Conservation (phyloP, 2,797 vertebrate species). For the Rachycentron canadum region DNA sequence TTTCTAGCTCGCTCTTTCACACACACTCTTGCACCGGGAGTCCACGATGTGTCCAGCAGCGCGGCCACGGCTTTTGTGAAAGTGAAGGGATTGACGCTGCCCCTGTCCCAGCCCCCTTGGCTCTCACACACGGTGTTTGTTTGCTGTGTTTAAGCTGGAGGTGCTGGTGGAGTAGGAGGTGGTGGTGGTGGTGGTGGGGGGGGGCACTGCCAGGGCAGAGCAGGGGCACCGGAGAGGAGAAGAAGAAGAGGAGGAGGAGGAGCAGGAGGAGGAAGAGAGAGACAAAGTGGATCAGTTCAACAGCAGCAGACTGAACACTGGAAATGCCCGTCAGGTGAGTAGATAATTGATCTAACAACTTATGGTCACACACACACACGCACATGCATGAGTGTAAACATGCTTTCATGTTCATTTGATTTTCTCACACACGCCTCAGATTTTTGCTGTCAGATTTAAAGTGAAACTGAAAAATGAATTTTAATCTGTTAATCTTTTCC, state of each 20-base stretch:
- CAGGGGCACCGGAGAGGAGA: constrained; percentile 67
- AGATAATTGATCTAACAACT: constrained; percentile 71
- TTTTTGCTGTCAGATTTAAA: constrained; percentile 34
- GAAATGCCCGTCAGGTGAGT: constrained; percentile 90
- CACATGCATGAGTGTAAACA: constrained; percentile 5
- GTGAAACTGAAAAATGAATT: constrained; percentile 16
- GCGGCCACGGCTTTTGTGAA: constrained; percentile 78
- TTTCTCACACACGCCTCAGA: constrained; percentile 32
- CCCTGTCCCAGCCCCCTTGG: constrained; percentile 70
- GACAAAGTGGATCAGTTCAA: constrained; percentile 77
- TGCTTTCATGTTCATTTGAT: constrained; percentile 17
- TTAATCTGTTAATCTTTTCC: not conserved
- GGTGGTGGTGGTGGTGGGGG: constrained; percentile 45
- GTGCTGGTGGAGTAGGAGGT: constrained; percentile 56
- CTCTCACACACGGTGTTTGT: constrained; percentile 78
- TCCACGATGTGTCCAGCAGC: constrained; percentile 74
- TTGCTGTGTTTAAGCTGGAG: constrained; percentile 77
- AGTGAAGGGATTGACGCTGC: constrained; percentile 74
- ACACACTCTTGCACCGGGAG: constrained; percentile 63
- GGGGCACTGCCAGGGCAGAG: constrained; percentile 73
- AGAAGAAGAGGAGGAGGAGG: constrained; percentile 41
- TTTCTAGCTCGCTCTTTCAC: constrained; percentile 3
- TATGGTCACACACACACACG: constrained; percentile 39
- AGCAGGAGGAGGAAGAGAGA: constrained; percentile 57
- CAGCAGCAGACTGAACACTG: constrained; percentile 74